A percentile compares a stretch with the other conserved stretches of the same genome.
These are phyloP conservation scores for Amaurobius ferox DNA, from an alignment of 2,888 invertebrate genomes.

Conservation along the genomic window DNA sequence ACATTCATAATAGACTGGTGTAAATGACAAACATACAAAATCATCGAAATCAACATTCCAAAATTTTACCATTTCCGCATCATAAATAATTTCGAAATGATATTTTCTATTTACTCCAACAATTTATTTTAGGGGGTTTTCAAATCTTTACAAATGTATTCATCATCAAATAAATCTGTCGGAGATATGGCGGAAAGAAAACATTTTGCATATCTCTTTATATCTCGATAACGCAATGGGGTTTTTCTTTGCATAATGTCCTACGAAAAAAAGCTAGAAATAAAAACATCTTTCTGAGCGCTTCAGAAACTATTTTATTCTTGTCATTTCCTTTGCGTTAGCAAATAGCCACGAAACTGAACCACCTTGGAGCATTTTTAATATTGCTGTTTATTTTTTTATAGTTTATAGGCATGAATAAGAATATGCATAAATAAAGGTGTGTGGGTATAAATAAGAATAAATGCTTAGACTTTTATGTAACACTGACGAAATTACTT, in stretches of 20 bases:
- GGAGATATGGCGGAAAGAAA: not conserved
- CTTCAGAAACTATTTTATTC: not conserved
- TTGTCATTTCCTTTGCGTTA: not conserved
- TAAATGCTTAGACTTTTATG: no score
- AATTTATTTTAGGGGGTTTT: not conserved
- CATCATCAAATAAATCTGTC: not conserved
- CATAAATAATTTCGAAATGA: not conserved
- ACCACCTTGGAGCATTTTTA: not conserved
- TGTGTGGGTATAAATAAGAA: not conserved
- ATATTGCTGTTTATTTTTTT: not conserved
- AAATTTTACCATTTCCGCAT: not conserved
- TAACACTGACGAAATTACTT: no score
- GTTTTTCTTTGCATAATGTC: not conserved
- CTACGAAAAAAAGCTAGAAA: not conserved
- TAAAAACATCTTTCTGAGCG: not conserved
- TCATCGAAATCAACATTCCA: no score
- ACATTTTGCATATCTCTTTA: not conserved
- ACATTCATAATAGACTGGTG: no score
- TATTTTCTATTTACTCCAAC: not conserved
- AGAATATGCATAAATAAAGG: no score
- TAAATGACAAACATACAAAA: no score
- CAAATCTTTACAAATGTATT: not conserved
- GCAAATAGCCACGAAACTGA: not conserved
- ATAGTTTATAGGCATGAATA: not conserved
- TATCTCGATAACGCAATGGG: not conserved